Base-by-base conservation (phyloP, 2,888 invertebrate genomes). In the Cremastobaeus sp. region DNA sequence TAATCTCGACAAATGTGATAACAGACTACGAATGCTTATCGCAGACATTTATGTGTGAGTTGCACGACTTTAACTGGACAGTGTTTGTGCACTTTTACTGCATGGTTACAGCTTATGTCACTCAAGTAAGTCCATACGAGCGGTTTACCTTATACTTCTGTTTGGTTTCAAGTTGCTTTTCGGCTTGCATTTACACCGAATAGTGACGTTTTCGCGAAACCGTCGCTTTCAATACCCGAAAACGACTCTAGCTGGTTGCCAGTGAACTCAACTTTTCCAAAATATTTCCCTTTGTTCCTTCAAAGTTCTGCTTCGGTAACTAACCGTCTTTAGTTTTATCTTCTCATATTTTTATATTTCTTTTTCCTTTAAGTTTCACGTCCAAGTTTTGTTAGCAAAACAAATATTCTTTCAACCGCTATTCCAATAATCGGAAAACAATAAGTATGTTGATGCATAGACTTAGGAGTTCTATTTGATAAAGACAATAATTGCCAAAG, bases 31-130 rank as follows among this genome's bases (percentile, higher is more conserved):
- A 28, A 1, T 11, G 43, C n/a, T 20, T 18, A 3, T 34, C 25
- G 9, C 12, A 17, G 20, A 57, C 35, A 45, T 43, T 45, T 18
- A 66, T 57, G 28, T 50, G 43, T 15, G 41, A 20, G 43, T 32
- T 48, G n/a, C 30, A 15, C 37, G 12, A 20, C 25, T 18, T 20
- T 35, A 12, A 25, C 37, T 21, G 2, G 15, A 43, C 37, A 4
- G 21, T 25, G 30, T 45, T 55, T 28, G 30, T 18, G 18, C 20
- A 39, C 50, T 73, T 43, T 18, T 12, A 15, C 45, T 69, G 52
- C 59, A 57, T 52, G 68, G 52, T 64, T 52, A 62, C 64, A 74
- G 73, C 73, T 69, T 74, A 68, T 74, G 73, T 74, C 73, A 74
- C 15, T 39, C 39, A 15, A 50, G 73, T 74, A 45, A 74, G 73